Base-by-base conservation (phyloP, 2,113 vertebrate genomes). In the Phoxinus phoxinus region DNA sequence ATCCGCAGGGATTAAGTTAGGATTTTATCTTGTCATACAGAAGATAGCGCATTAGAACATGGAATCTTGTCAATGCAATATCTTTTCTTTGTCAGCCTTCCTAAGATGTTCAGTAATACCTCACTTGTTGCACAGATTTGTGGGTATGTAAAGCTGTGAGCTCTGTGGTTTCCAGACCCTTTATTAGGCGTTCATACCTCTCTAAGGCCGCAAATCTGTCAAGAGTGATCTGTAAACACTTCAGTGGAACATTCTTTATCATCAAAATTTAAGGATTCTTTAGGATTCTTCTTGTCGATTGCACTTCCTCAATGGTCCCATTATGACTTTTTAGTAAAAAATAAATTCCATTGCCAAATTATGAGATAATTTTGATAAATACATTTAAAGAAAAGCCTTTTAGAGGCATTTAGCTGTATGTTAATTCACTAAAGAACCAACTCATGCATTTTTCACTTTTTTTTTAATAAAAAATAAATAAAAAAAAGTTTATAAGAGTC, bases 1-100 rank as follows among this genome's bases (percentile, higher is more conserved):
- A 56, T 86, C 53, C 61, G 8, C 53, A 48, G 76, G 85, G 58
- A 86, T 81, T 84, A 86, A 30, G 81, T 80, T 81, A 73, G 80
- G 80, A 84, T 84, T 86, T 84, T 35, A 37, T 61, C 58, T 44
- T 35, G 27, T 48, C 73, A 61, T 51, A 59, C 75, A 59, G 23
- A 23, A 72, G 75, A 88, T 86, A 86, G 65, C 41, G 58, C 41
- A 71, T 27, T 32, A 65, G 35, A 48, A 19, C 27, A 0, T 51
- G 76, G 81, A 72, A 74, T 84, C 58, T 21, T 74, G 30, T 63
- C 73, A 80, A 17, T 85, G 84, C 41, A 41, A 3, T 75, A 75
- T 63, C 59, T 75, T 35, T 81, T 35, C 13, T 71, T 73, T 59
- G 32, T 86, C n/a, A 72, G 48, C 27, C 51, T 44, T 35, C 9